Conservation (phyloP, 2,888 invertebrate genomes). For the Agonopterix alstromeriana region DNA sequence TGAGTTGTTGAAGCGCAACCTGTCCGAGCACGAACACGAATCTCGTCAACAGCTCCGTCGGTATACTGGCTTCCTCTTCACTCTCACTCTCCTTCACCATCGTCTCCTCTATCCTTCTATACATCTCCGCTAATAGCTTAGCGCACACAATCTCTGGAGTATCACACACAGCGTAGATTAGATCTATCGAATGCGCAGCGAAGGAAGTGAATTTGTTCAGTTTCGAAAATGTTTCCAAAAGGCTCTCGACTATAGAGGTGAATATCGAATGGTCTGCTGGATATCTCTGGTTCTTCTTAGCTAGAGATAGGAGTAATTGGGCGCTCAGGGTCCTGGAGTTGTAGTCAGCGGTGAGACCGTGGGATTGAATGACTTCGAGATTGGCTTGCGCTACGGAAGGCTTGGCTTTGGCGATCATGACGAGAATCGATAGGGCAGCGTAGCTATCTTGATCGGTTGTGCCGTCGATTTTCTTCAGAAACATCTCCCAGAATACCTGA, state of each 20-base stretch:
- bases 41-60: conserved; percentile 62
- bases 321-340: conserved; percentile 48
- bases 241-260: conserved; percentile 43
- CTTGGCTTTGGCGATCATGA: conserved; percentile 81
- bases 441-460: conserved; percentile 83
- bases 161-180: conserved; percentile 76
- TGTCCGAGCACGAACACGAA: conserved; percentile 83
- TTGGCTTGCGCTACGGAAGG: conserved; percentile 80
- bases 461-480: conserved; percentile 83
- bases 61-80: conserved; percentile 47
- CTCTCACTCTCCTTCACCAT: conserved; percentile 43
- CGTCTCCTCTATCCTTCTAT: conserved; percentile 54
- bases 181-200: conserved; percentile 69
- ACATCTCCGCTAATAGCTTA: conserved; percentile 67
- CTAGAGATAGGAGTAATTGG: conserved; percentile 48
- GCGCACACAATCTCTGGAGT: conserved; percentile 71
- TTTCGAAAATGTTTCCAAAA: conserved; percentile 66
- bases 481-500: conserved; percentile 90
- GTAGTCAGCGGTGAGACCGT: conserved; percentile 80
- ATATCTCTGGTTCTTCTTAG: conserved; percentile 54
- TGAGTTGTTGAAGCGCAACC: conserved; percentile 86
- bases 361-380: conserved; percentile 82
- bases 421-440: conserved; percentile 84
- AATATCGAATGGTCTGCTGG: conserved; percentile 55
- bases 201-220: conserved; percentile 67